Evolutionary conservation across 1,140 invertebrate genomes (phyloP), one percentile per base, ranked within the genome.

Genomic region (Sogatella furcifera): DNA sequence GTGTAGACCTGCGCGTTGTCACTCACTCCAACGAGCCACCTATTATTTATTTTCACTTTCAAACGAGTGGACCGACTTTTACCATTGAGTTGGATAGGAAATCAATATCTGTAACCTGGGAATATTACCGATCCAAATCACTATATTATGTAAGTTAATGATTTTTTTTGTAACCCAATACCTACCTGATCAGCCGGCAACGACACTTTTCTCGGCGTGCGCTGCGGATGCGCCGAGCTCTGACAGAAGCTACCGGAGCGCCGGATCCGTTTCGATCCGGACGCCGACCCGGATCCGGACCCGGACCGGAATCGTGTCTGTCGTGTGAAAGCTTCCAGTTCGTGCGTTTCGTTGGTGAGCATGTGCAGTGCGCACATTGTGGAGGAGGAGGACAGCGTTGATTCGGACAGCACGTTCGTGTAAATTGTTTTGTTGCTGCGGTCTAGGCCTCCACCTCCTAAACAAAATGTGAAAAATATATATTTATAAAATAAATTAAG

Each of bases 351-450:
- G 52, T 46, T 62, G 21, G 22, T 13, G 44, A 19, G 54, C 13
- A 54, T 38, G 52, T 64, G 65, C 4, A 66, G 28, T n/a, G 65
- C 57, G 55, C 61, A 65, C 52, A 57, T 58, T 13, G 63, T 65
- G 17, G 61, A 63, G 17, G 63, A 66, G 2, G 65, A 61, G 21
- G 65, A 66, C 38, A 66, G 24, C 4, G 63, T 64, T 9, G 65
- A 64, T 31, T 66, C 65, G 9, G 63, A 65, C 3, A 66, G 21
- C 22, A 66, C 65, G 54, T 62, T 66, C 15, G 58, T 59, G 54
- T 66, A 65, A 3, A 63, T 52, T 31, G 63, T 58, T 38, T 64
- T 62, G 34, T 65, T 59, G 54, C 58, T 60, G 11, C 44, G 34
- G 24, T 22, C 43, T 15, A 21, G 6, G 21, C 34, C 44, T 14